Evolutionary conservation across 2,888 invertebrate species (phyloP), one percentile per base, ranked within the genome.

Genomic region (Sarcophaga variegata): DNA sequence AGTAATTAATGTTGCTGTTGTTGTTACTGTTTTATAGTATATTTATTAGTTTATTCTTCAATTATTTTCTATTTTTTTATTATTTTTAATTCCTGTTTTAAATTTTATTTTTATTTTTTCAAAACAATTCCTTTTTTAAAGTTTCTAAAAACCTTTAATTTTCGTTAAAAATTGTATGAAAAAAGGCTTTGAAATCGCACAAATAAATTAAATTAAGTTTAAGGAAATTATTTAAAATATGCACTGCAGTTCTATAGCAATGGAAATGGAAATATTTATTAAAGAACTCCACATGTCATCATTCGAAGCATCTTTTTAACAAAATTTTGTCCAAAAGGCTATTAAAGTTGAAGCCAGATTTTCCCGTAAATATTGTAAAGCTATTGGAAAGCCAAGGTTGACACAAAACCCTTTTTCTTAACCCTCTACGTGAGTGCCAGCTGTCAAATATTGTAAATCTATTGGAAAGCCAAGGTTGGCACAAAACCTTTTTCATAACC

Each of bases 1-100:
- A 86, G 86, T 86, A 86, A 83, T 77, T 81, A 66, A 77, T 71
- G 84, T 85, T 85, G 75, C 80, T 76, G 47, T 83, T 83, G 77
- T 70, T 74, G 54, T 54, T 70, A 54, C 14, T 45, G 54, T 14
- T 59, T 45, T 27, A 27, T 54, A 6, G 25, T 76, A 71, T 77
- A 60, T 67, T 78, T 82, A 70, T 25, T 80, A 72, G 71, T 27
- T 63, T 72, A 71, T 66, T 77, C 72, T 80, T 49, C n/a, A 54
- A 54, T 12, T 54, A 54, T 76, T 75, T 81, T 74, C 82, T 77
- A 75, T 78, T 83, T 86, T 74, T 76, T 67, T 22, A 8, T 45
- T 64, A 59, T 60, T 62, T 70, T 75, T 79, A 66, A n/a, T 80
- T 47, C 59, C 37, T 64, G 45, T 22, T 77, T 47, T 64, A 54